phyloP scores from a whole-genome alignment of 1,140 invertebrate species.

The Ephestia elutella region DNA sequence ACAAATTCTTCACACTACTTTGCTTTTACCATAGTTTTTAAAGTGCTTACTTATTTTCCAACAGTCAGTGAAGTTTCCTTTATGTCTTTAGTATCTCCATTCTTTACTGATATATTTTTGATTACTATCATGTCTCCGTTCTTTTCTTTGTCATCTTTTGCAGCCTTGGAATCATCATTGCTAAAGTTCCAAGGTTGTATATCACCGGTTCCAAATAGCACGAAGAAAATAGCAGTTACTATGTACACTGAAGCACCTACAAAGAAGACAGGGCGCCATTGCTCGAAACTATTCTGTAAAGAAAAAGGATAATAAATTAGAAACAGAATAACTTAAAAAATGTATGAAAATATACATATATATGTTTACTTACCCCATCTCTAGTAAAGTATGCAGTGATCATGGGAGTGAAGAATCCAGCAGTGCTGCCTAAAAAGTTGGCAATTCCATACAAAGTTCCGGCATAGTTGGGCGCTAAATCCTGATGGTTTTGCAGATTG shows the following conservation, averaged over 20 bases:
- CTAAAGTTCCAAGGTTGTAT: slow-evolving; percentile 79
- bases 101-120: slow-evolving; percentile 32
- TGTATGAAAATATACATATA: slow-evolving; percentile 4
- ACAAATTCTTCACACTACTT: no score
- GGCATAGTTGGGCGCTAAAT: slow-evolving; percentile 86
- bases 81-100: slow-evolving; percentile 33
- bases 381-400: slow-evolving; percentile 81
- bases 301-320: slow-evolving; percentile 14
- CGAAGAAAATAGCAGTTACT: slow-evolving; percentile 80
- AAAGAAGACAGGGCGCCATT: slow-evolving; percentile 86
- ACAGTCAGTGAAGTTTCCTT: slow-evolving; percentile 54
- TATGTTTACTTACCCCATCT: slow-evolving; percentile 72
- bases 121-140: slow-evolving; percentile 45
- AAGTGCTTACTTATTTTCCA: background rate
- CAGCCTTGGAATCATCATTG: slow-evolving; percentile 25
- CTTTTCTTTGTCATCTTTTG: slow-evolving; percentile 38
- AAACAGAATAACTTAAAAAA: background rate
- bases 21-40: no score
- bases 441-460: slow-evolving; percentile 84
- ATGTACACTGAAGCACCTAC: slow-evolving; percentile 82
- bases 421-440: slow-evolving; percentile 82
- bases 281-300: slow-evolving; percentile 81
- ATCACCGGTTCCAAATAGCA: slow-evolving; percentile 79
- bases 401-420: slow-evolving; percentile 83
- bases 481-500: slow-evolving; percentile 89